Base-by-base conservation (phyloP, 2,888 invertebrate genomes). In the Dryobota labecula region DNA sequence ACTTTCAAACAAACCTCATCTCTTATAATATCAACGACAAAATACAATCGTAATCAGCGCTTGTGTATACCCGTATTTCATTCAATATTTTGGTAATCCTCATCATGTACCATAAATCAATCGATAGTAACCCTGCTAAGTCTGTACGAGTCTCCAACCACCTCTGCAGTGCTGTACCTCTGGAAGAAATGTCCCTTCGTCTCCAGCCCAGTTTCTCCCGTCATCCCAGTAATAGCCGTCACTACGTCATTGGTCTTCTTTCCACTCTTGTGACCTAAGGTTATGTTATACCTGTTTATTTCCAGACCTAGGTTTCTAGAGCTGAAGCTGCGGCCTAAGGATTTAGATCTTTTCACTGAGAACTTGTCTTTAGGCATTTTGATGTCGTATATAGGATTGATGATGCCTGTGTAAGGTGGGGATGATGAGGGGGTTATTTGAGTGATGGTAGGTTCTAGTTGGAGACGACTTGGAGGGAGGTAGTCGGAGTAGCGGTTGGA, bases 371-470 rank as follows among this genome's bases (percentile, higher is more conserved):
- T 90, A 0, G 94, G 94, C 33, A 95, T 88, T 78, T 94, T 95
- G 8, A 93, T 90, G 76, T 95, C 94, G 87, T 95, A 94, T 24
- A 94, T 87, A 0, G 96, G 95, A 83, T 95, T 96, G 49, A 95
- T 93, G 20, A 96, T 92, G 3, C 96, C 96, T 0, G 95, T 95
- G 82, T 91, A 95, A 1, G 36, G 85, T 20, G 88, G 73, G 11
- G 89, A 83, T 4, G 84, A 80, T 88, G 72, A 38, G 84, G 85
- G 76, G 33, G 88, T 84, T 6, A 78, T 76, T 57, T 85, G 82
- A 2, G 80, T 72, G 43, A 83, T 58, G 2, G 79, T 66, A 0
- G 82, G 70, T 33, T 84, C 87, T 15, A 83, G 80, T 33, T 85
- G 77, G 2, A 88, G 51, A 7, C 92, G 89, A 47, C 85, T 89